These are phyloP conservation scores for Julus scanicus DNA, from an alignment of 2,888 invertebrate species.

Conservation along the genomic window DNA sequence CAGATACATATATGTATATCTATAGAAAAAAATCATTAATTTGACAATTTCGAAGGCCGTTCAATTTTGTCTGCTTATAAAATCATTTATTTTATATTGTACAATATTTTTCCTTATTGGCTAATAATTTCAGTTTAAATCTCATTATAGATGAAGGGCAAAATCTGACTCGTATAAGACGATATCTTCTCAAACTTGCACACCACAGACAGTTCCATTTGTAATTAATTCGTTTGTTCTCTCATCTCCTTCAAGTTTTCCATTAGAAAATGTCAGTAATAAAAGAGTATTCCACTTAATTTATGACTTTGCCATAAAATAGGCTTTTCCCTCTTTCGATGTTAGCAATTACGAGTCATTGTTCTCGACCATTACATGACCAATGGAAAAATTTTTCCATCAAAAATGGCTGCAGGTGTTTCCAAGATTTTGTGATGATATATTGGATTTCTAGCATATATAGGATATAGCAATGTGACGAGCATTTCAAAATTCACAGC, in stretches of 20 bases:
- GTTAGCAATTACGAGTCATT: background rate
- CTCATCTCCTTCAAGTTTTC: background rate
- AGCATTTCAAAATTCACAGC: slow-evolving; percentile 20
- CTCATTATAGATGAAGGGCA: too few relatives aligned
- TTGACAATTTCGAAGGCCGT: too few relatives aligned
- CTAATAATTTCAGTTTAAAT: too few relatives aligned
- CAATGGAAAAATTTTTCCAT: background rate
- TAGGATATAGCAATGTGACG: slow-evolving; percentile 6
- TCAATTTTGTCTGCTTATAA: too few relatives aligned
- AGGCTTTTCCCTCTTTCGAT: background rate
- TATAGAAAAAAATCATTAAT: too few relatives aligned
- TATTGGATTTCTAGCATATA: slow-evolving; percentile 11
- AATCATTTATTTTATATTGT: too few relatives aligned
- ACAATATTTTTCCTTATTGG: background rate
- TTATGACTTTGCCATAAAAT: background rate
- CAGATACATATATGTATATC: too few relatives aligned
- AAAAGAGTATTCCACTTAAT: background rate
- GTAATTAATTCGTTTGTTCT: background rate
- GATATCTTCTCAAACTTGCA: background rate
- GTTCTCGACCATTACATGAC: background rate
- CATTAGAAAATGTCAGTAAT: slow-evolving; percentile 24
- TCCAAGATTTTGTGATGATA: slow-evolving; percentile 17
- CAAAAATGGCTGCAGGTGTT: slow-evolving; percentile 9
- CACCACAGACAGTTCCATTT: background rate
- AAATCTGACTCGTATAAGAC: background rate